Evolutionary conservation across 2,888 invertebrate genomes (phyloP), one percentile per base, ranked within the genome.

Genomic region (Boloria selene): DNA sequence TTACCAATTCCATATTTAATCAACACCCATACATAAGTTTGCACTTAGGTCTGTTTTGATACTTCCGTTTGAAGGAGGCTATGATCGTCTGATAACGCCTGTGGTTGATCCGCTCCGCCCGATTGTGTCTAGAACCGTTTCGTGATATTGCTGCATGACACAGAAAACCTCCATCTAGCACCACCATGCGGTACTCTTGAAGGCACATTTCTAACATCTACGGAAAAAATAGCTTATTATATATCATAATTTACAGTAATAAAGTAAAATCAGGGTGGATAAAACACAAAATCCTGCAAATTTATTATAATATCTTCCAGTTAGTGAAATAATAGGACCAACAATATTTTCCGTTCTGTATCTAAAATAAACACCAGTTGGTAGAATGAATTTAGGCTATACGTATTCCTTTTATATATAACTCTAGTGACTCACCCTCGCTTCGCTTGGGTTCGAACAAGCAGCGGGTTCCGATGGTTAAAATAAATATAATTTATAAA

Each of bases 201-300:
- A 96, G 93, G 81, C 96, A 96, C 92, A 96, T 94, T 84, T 96
- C 95, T 78, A 95, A 87, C 95, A 96, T 96, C 96, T 96, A 84
- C 1, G 75, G 47, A 58, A 18, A 26, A 14, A 49, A 58, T 31
- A 26, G 31, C 3, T 16, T 45, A 58, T 18, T 31, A 10, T 16
- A 31, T 13, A 4, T n/a, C 7, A 31, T 31, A 52, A 2, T 22
- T 22, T 22, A 22, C 22, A 22, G 22, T 1, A 22, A 22, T 22
- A 22, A 22, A 22, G 22, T 22, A 22, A 22, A 22, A 22, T 22
- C 22, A 2, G 22, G 22, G 22, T 22, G 22, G 22, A 22, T 22
- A 22, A 22, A 22, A 22, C 22, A 22, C 22, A 22, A 22, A 22
- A 22, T 22, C 22, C 2, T 22, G 3, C 22, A 22, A 22, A 22